Evolutionary conservation across 1,140 invertebrate genomes (phyloP).

Genomic region (Elymnias hypermnestra): DNA sequence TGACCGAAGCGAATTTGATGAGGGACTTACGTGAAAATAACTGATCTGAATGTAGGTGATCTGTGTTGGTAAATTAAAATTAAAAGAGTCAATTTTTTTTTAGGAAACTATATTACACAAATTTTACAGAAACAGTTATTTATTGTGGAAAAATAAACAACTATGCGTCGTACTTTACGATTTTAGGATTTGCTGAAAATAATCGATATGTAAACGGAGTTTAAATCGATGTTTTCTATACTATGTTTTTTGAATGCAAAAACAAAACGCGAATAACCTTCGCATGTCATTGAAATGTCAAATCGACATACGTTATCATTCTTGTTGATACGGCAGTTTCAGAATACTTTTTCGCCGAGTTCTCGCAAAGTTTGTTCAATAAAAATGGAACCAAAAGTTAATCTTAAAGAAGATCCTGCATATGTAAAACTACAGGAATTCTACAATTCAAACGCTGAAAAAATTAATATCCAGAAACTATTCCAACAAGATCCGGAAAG

Average conservation of each 20-base stretch:
- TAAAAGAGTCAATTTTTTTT: too few species aligned
- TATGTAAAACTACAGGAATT: slow-evolving; percentile 85
- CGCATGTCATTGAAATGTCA: slow-evolving; percentile 69
- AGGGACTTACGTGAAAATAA: too few species aligned
- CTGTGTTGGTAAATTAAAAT: too few species aligned
- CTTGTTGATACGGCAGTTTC: slow-evolving; percentile 43
- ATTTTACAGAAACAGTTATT: too few species aligned
- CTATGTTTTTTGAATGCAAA: slow-evolving; percentile 9
- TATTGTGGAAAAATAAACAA: too few species aligned
- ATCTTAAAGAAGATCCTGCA: slow-evolving; percentile 79
- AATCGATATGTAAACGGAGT: too few species aligned
- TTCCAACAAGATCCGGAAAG: slow-evolving; percentile 86
- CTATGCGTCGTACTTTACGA: too few species aligned
- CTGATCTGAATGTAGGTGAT: too few species aligned
- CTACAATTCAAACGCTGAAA: slow-evolving; percentile 80
- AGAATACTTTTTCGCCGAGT: slow-evolving; percentile 25
- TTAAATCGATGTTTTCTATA: slow-evolving; percentile 6
- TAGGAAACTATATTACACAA: too few species aligned
- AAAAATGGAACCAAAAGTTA: slow-evolving; percentile 64
- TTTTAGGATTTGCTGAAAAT: too few species aligned
- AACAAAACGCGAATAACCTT: slow-evolving; percentile 67
- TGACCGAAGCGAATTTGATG: too few species aligned
- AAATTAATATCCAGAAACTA: slow-evolving; percentile 86
- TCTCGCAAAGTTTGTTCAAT: slow-evolving; percentile 32
- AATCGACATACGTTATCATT: slow-evolving; percentile 60